These are phyloP conservation scores for Burhinus oedicnemus DNA, from an alignment of 2,113 vertebrate species.

Conservation along the genomic window DNA sequence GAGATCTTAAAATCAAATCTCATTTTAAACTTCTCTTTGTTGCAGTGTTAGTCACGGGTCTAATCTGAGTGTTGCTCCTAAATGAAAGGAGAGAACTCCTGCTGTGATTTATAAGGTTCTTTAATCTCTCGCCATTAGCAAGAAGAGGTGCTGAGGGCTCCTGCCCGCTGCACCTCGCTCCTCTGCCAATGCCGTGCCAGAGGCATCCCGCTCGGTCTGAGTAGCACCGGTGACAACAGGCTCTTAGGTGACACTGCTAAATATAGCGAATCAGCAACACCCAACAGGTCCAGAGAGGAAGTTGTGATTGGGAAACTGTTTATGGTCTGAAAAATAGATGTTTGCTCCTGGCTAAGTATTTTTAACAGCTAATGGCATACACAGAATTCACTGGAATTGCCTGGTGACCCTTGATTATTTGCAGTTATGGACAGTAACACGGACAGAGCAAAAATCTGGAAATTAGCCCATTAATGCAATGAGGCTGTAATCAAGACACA, in stretches of 20 bases:
- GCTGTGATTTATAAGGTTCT: background rate
- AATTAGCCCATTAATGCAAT: background rate
- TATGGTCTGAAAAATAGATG: background rate
- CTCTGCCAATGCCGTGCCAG: fast-evolving
- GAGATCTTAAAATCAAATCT: background rate
- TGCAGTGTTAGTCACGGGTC: background rate
- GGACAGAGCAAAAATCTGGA: background rate
- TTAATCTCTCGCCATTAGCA: fast-evolving
- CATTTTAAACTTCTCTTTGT: background rate
- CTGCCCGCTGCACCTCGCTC: background rate
- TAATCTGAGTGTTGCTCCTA: background rate
- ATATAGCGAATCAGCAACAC: background rate
- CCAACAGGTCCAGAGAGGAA: background rate
- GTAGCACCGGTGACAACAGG: background rate
- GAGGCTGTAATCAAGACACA: background rate
- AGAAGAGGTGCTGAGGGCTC: background rate
- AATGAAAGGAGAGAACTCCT: background rate
- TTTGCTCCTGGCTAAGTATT: background rate
- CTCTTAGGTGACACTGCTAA: background rate
- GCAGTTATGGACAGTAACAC: background rate
- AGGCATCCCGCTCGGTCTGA: background rate
- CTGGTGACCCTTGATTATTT: background rate
- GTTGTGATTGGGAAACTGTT: fast-evolving
- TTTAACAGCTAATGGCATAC: background rate
- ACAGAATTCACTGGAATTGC: background rate